Evolutionary conservation across 2,113 vertebrate genomes (phyloP).

Genomic region (Anthoscopus minutus): DNA sequence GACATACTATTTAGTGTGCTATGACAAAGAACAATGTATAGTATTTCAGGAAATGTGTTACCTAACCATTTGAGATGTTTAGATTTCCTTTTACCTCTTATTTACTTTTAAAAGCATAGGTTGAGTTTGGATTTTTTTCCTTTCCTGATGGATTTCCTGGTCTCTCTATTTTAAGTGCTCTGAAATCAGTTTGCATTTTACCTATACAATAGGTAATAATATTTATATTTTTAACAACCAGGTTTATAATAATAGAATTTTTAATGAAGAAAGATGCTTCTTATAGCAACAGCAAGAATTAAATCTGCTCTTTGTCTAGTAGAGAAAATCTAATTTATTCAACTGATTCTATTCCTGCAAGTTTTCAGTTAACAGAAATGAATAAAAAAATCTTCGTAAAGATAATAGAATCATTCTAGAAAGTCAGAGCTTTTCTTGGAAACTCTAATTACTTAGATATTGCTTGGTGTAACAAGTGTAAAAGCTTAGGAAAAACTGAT

Average conservation of each 20-base stretch:
- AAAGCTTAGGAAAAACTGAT: neutral
- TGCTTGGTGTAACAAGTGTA: neutral
- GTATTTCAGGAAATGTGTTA: neutral
- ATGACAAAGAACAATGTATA: neutral
- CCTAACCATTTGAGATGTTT: neutral
- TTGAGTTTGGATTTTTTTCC: fast-evolving
- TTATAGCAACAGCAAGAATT: neutral
- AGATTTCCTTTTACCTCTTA: neutral
- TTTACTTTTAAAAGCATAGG: neutral
- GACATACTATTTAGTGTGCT: neutral
- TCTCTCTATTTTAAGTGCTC: neutral
- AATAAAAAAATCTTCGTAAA: neutral
- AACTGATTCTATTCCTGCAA: neutral
- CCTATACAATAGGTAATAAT: neutral
- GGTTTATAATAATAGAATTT: neutral
- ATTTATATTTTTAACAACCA: neutral
- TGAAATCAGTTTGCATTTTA: neutral
- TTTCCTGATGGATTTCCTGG: neutral
- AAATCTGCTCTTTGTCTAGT: neutral
- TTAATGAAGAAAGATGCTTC: neutral
- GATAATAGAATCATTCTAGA: neutral
- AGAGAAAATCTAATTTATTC: neutral
- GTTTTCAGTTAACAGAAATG: neutral
- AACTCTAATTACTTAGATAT: neutral
- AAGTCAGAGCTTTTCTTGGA: neutral